phyloP scores from a whole-genome alignment of 1,140 invertebrate species.

The Daktulosphaira vitifoliae region DNA sequence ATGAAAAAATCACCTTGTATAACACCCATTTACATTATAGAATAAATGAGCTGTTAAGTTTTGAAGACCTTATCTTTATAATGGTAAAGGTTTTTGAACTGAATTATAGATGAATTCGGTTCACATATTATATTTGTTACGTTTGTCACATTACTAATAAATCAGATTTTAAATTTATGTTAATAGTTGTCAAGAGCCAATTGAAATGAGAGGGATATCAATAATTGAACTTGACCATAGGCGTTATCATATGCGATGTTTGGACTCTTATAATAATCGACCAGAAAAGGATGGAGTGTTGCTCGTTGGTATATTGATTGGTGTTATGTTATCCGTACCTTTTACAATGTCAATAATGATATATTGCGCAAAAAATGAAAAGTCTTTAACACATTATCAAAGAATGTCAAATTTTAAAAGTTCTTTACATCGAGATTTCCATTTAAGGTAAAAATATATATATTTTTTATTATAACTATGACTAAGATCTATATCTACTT shows the following conservation, averaged over 20 bases:
- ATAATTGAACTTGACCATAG: slow-evolving; percentile 50
- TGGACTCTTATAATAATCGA: slow-evolving; percentile 51
- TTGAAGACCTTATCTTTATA: no score
- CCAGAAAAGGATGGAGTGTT: slow-evolving; percentile 57
- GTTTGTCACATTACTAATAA: no score
- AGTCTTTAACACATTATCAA: slow-evolving; percentile 5
- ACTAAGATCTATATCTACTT: no score
- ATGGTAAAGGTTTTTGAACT: no score
- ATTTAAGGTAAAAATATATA: slow-evolving; percentile 5
- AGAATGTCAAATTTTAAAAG: slow-evolving; percentile 13
- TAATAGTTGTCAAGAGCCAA: slow-evolving; percentile 51
- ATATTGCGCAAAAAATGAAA: slow-evolving; percentile 14
- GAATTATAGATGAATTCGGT: no score
- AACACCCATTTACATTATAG: no score
- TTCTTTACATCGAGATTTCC: not conserved
- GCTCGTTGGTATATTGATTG: slow-evolving; percentile 57
- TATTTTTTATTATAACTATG: no score
- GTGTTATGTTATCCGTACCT: slow-evolving; percentile 56
- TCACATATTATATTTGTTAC: no score
- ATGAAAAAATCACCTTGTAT: no score
- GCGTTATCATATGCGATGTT: slow-evolving; percentile 51
- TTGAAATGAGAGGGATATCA: slow-evolving; percentile 50
- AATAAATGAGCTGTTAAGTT: no score
- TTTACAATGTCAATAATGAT: slow-evolving; percentile 50
- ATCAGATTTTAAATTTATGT: no score